Evolutionary conservation across 2,888 invertebrate species (phyloP).

Genomic region (Drosophila crucigera): DNA sequence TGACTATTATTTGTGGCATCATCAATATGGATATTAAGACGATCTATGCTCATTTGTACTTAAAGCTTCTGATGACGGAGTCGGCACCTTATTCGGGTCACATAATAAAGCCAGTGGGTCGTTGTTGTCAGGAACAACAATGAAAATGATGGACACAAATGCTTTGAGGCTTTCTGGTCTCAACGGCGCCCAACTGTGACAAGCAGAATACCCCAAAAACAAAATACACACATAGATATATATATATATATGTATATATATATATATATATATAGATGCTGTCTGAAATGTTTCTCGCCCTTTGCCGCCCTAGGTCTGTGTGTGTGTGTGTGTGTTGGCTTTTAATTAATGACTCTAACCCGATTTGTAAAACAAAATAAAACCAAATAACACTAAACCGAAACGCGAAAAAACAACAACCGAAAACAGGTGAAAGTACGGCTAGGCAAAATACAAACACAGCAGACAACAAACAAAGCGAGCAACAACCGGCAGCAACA

Average conservation of each 20-base stretch:
- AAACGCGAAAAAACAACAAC: constrained; percentile 49
- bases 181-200: constrained; percentile 60
- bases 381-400: constrained; percentile 46
- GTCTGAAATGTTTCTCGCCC: constrained; percentile 4
- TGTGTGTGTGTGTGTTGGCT: constrained; percentile 17
- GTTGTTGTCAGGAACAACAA: constrained; percentile 43
- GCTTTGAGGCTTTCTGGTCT: constrained; percentile 33
- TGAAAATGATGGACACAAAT: constrained; percentile 32
- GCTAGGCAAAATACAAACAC: constrained; percentile 53
- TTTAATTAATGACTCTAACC: constrained; percentile 70
- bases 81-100: constrained; percentile 27
- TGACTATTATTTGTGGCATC: background rate
- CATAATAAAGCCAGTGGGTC: constrained; percentile 57
- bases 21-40: background rate
- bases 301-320: background rate
- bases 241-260: background rate
- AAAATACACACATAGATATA: background rate
- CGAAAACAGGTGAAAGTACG: constrained; percentile 68
- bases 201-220: constrained; percentile 34
- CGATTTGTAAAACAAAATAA: constrained; percentile 69
- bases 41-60: background rate
- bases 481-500: constrained; percentile 21
- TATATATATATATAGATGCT: constrained; percentile 21
- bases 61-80: background rate
- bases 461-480: constrained; percentile 22